Conservation (phyloP, 2,113 vertebrate species). For the Gopherus evgoodei region DNA sequence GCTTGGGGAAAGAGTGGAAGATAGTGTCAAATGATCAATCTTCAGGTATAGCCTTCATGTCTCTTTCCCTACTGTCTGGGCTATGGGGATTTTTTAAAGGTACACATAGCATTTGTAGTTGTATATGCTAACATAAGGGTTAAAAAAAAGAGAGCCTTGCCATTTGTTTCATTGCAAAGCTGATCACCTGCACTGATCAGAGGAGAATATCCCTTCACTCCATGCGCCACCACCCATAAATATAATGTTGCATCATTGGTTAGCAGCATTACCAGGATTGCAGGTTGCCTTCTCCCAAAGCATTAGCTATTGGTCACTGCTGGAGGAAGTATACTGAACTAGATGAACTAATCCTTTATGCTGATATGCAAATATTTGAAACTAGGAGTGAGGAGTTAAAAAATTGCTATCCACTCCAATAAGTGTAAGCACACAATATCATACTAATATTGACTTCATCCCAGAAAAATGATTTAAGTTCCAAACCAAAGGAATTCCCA, state of each 20-base stretch:
- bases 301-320: not conserved
- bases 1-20: not conserved
- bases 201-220: not conserved
- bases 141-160: not conserved
- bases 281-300: not conserved
- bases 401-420: slow-evolving; percentile 38
- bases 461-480: slow-evolving; percentile 56
- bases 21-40: not conserved
- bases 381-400: slow-evolving; percentile 30
- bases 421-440: slow-evolving; percentile 39
- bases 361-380: slow-evolving; percentile 39
- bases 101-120: not conserved
- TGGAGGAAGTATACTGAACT: not conserved
- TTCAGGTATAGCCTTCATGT: not conserved
- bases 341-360: not conserved
- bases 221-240: not conserved
- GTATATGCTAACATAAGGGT: not conserved
- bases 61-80: not conserved
- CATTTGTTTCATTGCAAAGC: not conserved
- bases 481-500: slow-evolving; percentile 39
- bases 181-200: rapidly evolving
- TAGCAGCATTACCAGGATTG: not conserved
- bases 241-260: not conserved
- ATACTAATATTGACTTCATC: slow-evolving; percentile 32
- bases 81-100: not conserved